phyloP scores from a whole-genome alignment of 2,797 vertebrate genomes.

The Setipinna tenuifilis region DNA sequence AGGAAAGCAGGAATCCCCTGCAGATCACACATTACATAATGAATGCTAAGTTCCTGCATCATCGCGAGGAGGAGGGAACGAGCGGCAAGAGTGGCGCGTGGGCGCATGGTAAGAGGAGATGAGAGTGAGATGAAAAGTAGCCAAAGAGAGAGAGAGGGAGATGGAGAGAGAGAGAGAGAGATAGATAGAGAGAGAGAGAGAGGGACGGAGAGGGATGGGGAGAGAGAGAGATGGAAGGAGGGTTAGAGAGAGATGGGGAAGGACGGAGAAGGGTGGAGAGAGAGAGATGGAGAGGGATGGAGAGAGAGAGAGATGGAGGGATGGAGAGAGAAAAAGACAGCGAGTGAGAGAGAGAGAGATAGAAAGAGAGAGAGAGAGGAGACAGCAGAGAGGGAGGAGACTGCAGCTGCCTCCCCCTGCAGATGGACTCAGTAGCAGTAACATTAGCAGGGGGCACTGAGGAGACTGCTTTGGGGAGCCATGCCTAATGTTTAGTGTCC shows the following conservation, averaged over 20 bases:
- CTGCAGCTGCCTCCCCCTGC: neutral
- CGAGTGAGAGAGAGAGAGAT: too few relatives aligned
- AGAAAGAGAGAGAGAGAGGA: neutral
- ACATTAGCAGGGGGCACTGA: neutral
- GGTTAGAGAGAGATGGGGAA: too few relatives aligned
- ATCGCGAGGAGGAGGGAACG: neutral
- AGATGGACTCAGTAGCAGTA: neutral
- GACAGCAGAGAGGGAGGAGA: neutral
- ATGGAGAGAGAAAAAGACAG: too few relatives aligned
- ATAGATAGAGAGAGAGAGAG: too few relatives aligned
- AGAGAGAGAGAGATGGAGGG: too few relatives aligned
- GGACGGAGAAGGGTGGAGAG: too few relatives aligned
- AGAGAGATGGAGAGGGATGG: too few relatives aligned
- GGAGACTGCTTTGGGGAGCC: neutral
- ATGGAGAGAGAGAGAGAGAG: too few relatives aligned
- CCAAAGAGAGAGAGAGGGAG: too few relatives aligned
- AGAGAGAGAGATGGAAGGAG: too few relatives aligned
- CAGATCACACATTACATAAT: conserved; percentile 4
- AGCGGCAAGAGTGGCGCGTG: neutral
- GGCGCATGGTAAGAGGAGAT: neutral
- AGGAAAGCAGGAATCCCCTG: conserved; percentile 2
- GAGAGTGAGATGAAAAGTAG: neutral
- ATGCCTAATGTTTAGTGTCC: neutral
- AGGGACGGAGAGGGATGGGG: too few relatives aligned
- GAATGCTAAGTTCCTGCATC: neutral